These are phyloP conservation scores for Silurus meridionalis DNA, from an alignment of 2,113 vertebrate genomes.

Conservation along the genomic window DNA sequence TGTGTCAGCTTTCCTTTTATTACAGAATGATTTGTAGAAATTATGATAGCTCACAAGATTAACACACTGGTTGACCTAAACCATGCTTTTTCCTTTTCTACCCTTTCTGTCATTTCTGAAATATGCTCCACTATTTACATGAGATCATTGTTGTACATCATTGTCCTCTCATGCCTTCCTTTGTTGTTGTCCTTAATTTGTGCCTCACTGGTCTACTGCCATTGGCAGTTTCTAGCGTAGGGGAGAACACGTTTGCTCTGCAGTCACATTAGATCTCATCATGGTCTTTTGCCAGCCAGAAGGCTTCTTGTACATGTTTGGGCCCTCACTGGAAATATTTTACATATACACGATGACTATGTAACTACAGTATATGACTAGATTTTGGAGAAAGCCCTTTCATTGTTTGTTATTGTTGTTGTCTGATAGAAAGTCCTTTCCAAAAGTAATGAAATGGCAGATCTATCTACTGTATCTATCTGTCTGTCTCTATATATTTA, in stretches of 20 bases:
- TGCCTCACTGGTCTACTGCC: conserved; percentile 26
- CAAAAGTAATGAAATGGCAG: background rate
- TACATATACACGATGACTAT: background rate
- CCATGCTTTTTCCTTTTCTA: background rate
- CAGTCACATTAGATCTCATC: conserved; percentile 48
- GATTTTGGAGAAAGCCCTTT: background rate
- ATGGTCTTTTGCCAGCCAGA: conserved; percentile 25
- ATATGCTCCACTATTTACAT: background rate
- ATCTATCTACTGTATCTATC: background rate
- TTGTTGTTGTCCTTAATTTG: conserved; percentile 44
- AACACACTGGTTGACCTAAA: conserved; percentile 3
- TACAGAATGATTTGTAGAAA: conserved; percentile 1
- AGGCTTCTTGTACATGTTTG: conserved; percentile 29
- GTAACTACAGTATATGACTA: background rate
- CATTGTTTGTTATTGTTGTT: background rate
- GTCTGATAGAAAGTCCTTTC: background rate
- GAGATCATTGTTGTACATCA: conserved; percentile 14
- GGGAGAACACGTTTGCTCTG: conserved; percentile 31
- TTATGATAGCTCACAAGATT: background rate
- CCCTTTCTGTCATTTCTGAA: conserved; percentile 15
- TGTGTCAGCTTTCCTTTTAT: background rate
- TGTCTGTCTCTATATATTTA: no score
- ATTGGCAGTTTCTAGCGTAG: conserved; percentile 7
- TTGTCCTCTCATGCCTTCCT: conserved; percentile 21
- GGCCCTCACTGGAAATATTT: conserved; percentile 27